A percentile compares a stretch with the other conserved stretches of the same genome.
phyloP scores from a whole-genome alignment of 2,888 invertebrate genomes.

The Busseola fusca region DNA sequence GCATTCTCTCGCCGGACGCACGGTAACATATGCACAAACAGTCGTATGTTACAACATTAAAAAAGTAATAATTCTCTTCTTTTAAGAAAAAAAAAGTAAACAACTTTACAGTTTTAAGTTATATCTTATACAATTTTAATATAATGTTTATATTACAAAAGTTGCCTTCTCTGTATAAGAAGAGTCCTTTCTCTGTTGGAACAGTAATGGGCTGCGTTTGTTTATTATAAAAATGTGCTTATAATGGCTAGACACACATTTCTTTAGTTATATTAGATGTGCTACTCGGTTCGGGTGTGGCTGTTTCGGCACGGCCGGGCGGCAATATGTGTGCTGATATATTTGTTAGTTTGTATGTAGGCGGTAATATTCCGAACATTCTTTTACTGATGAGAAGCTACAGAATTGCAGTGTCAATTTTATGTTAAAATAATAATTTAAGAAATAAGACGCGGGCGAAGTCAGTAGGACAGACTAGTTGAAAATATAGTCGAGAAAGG shows the following conservation, averaged over 20 bases:
- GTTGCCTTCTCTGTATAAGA: background rate
- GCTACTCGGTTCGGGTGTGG: background rate
- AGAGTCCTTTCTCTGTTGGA: background rate
- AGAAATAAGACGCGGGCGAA: background rate
- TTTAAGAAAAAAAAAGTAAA: background rate
- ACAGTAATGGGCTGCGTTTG: background rate
- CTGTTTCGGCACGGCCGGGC: background rate
- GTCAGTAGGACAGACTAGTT: background rate
- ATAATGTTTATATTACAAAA: background rate
- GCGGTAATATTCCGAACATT: background rate
- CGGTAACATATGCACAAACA: background rate
- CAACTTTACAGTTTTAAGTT: background rate
- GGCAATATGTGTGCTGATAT: background rate
- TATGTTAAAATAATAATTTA: background rate
- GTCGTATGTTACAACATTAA: no score
- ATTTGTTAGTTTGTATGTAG: background rate
- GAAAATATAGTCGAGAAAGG: background rate
- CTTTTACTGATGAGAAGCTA: background rate
- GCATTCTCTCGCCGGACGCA: background rate
- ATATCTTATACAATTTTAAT: conserved; percentile 4
- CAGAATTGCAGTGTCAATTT: background rate
- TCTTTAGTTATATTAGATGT: no score
- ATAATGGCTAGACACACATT: background rate
- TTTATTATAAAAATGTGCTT: background rate
- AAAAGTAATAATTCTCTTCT: background rate